These are phyloP conservation scores for Ataeniobius toweri DNA, from an alignment of 2,797 vertebrate genomes.

Conservation along the genomic window DNA sequence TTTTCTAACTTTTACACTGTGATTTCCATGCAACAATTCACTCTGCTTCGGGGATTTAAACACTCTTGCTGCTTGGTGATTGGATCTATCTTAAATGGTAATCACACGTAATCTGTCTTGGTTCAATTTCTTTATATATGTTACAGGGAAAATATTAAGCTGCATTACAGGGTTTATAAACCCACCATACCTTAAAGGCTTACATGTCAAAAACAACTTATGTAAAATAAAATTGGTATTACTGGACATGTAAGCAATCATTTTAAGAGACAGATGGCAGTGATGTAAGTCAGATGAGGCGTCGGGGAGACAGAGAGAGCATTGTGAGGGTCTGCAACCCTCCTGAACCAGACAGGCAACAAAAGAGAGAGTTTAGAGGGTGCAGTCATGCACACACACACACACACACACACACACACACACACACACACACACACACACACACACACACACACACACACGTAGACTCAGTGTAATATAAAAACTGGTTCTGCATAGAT, in stretches of 20 bases:
- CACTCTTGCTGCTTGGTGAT: conserved; percentile 16
- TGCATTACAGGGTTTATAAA: neutral
- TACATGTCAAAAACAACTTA: neutral
- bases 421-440: conserved; percentile 4
- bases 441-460: conserved; percentile 18
- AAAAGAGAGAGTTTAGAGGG: conserved; percentile 55
- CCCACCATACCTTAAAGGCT: neutral
- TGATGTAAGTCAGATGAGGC: conserved; percentile 50
- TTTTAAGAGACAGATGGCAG: conserved; percentile 30
- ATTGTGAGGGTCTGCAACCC: conserved; percentile 64
- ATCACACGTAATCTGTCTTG: conserved; percentile 24
- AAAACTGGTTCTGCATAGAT: conserved; percentile 43
- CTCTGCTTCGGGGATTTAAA: conserved; percentile 21
- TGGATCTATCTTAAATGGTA: conserved; percentile 34
- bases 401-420: conserved; percentile 15
- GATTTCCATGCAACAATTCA: conserved; percentile 25
- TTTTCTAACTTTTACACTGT: conserved; percentile 12
- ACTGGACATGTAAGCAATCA: conserved; percentile 17
- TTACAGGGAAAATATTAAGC: neutral
- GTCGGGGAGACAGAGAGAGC: conserved; percentile 61
- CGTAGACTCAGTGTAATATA: conserved; percentile 17
- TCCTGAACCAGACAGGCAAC: conserved; percentile 61
- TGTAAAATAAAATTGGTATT: neutral
- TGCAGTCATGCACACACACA: conserved; percentile 8
- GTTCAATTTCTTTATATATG: neutral